A percentile compares a stretch with the other conserved stretches of the same genome.
Conservation (phyloP, 2,797 vertebrate genomes). For the Zenarchopterus dispar region DNA sequence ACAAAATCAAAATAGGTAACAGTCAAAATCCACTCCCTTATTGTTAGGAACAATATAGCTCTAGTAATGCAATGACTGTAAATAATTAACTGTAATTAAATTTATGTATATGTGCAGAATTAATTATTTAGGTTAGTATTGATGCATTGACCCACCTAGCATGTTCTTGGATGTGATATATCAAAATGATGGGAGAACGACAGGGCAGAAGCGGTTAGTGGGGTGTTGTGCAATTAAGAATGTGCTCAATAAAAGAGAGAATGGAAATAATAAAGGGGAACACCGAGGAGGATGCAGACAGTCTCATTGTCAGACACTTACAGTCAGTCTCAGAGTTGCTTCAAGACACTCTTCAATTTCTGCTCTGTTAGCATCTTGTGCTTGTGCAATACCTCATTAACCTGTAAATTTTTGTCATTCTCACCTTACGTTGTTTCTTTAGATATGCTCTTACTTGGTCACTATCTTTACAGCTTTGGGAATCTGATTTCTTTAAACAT, state of each 20-base stretch:
- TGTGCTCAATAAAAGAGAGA: constrained; percentile 1
- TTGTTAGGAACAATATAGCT: constrained; percentile 53
- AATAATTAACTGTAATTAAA: constrained; percentile 82
- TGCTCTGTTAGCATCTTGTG: constrained; percentile 63
- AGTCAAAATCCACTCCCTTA: constrained; percentile 43
- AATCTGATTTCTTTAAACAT: constrained; percentile 41
- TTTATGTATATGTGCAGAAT: constrained; percentile 78
- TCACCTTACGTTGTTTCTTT: no score
- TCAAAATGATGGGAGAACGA: constrained; percentile 57
- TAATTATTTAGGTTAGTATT: constrained; percentile 75
- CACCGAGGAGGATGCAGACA: constrained; percentile 16
- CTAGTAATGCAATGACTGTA: constrained; percentile 57
- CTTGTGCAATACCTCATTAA: no score
- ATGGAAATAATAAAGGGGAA: constrained; percentile 20
- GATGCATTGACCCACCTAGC: constrained; percentile 75
- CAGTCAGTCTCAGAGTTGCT: constrained; percentile 60
- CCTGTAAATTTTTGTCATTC: no score
- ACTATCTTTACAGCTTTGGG: constrained; percentile 43
- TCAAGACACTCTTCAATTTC: constrained; percentile 62
- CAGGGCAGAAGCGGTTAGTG: constrained; percentile 12
- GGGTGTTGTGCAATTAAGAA: constrained; percentile 1
- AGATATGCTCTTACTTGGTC: constrained; percentile 52
- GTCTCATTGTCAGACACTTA: constrained; percentile 53
- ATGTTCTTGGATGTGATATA: constrained; percentile 73
- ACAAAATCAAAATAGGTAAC: constrained; percentile 14